Evolutionary conservation across 2,888 invertebrate species (phyloP).

Genomic region (Crossocerus cetratus): DNA sequence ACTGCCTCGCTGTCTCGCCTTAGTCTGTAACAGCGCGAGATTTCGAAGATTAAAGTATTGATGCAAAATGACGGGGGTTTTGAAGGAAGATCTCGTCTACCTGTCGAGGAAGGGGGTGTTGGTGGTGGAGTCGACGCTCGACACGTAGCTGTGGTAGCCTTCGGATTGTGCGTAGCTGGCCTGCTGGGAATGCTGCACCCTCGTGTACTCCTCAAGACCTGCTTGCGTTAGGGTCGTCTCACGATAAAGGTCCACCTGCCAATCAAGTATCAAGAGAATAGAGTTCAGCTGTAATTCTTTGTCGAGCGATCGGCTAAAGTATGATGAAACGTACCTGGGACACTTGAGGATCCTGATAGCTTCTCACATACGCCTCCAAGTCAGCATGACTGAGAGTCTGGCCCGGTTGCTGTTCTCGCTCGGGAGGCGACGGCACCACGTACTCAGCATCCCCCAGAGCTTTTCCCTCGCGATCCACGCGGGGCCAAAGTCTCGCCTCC

Average conservation of each 20-base stretch:
- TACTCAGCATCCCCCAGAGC: constrained; percentile 82
- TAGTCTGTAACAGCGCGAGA: constrained; percentile 69
- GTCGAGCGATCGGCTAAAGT: not conserved
- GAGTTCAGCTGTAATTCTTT: no score
- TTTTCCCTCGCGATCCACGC: constrained; percentile 83
- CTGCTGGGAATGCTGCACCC: constrained; percentile 83
- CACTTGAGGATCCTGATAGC: constrained; percentile 79
- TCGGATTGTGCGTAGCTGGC: constrained; percentile 88
- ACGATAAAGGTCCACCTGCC: constrained; percentile 72
- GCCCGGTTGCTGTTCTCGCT: constrained; percentile 79
- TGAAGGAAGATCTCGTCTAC: constrained; percentile 60
- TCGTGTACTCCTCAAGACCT: constrained; percentile 78
- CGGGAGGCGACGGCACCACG: constrained; percentile 84
- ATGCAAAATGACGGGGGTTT: constrained; percentile 13
- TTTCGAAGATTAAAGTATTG: no score
- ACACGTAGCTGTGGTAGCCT: constrained; percentile 89
- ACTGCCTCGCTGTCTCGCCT: constrained; percentile 81
- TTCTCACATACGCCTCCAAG: constrained; percentile 84
- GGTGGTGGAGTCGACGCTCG: constrained; percentile 85
- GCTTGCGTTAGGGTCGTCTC: constrained; percentile 76
- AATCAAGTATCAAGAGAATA: constrained; percentile 18
- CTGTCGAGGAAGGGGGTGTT: constrained; percentile 86
- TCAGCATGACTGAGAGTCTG: constrained; percentile 82
- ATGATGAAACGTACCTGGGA: constrained; percentile 64
- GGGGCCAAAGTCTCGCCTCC: constrained; percentile 78